Conservation (phyloP, 2,113 vertebrate genomes). For the Grammomys surdaster region DNA sequence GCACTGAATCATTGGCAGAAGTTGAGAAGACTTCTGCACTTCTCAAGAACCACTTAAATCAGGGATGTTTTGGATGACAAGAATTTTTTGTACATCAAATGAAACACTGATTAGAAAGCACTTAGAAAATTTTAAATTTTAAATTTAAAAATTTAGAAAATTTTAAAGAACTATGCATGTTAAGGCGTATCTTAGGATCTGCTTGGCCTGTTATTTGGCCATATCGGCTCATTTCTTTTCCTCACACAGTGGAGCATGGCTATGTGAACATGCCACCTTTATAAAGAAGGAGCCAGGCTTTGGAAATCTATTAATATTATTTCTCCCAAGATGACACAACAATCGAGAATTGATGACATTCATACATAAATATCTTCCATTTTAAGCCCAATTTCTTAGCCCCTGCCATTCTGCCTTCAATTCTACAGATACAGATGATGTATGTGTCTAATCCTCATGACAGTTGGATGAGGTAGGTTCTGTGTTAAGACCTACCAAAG, state of each 20-base stretch:
- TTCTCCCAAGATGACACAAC: neutral
- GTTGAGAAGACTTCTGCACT: neutral
- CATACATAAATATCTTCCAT: neutral
- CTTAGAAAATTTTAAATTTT: neutral
- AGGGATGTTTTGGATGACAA: neutral
- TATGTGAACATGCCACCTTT: neutral
- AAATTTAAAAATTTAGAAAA: neutral
- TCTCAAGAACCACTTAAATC: neutral
- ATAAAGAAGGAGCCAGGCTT: neutral
- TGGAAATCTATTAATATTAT: rapidly evolving
- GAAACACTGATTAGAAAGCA: neutral
- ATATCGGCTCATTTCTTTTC: neutral
- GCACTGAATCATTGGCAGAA: neutral
- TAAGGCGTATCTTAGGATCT: neutral
- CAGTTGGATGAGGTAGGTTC: neutral
- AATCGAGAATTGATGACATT: too few species aligned
- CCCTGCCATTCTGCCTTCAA: neutral
- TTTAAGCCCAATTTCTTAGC: neutral
- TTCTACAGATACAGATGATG: neutral
- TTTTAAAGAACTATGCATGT: neutral
- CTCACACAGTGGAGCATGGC: neutral
- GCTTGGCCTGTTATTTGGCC: neutral
- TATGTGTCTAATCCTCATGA: rapidly evolving
- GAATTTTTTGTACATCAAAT: neutral
- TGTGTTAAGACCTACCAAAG: neutral